Conservation (phyloP, 2,888 invertebrate genomes). For the Lobophora halterata region DNA sequence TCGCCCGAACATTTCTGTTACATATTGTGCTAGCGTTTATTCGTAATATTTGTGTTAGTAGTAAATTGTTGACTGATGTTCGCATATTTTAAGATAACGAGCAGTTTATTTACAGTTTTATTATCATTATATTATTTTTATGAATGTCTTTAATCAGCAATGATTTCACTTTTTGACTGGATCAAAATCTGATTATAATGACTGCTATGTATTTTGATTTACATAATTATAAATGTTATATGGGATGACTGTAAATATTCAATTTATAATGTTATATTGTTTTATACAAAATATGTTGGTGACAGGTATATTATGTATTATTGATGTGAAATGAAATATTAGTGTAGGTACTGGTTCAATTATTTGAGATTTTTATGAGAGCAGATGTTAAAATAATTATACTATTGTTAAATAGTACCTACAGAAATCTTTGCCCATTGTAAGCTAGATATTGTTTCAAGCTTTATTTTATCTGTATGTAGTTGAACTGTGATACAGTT, state of each 20-base stretch:
- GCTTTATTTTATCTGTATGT: conserved; percentile 36
- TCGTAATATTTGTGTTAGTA: conserved; percentile 22
- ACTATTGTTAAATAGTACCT: conserved; percentile 14
- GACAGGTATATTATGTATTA: conserved; percentile 39
- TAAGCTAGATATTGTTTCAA: conserved; percentile 24
- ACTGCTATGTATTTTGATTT: conserved; percentile 64
- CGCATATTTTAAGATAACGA: conserved; percentile 66
- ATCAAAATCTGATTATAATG: conserved; percentile 74
- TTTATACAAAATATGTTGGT: conserved; percentile 57
- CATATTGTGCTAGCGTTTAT: conserved; percentile 21
- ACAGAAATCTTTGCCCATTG: conserved; percentile 18
- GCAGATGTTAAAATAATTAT: conserved; percentile 21
- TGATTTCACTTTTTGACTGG: conserved; percentile 64
- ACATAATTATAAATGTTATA: conserved; percentile 45
- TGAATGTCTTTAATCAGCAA: conserved; percentile 27
- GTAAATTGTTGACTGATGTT: conserved; percentile 63
- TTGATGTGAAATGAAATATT: conserved; percentile 41
- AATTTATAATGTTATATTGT: conserved; percentile 53
- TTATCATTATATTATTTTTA: conserved; percentile 49
- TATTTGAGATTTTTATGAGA: conserved; percentile 27
- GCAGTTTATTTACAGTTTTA: conserved; percentile 54
- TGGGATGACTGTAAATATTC: conserved; percentile 52
- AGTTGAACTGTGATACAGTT: conserved; percentile 59
- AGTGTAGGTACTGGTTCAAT: conserved; percentile 32
- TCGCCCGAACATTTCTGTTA: conserved; percentile 9